Percentiles rank a stretch among this genome's conserved stretches.
Conservation (phyloP, 2,797 vertebrate genomes). For the Chanos chanos region DNA sequence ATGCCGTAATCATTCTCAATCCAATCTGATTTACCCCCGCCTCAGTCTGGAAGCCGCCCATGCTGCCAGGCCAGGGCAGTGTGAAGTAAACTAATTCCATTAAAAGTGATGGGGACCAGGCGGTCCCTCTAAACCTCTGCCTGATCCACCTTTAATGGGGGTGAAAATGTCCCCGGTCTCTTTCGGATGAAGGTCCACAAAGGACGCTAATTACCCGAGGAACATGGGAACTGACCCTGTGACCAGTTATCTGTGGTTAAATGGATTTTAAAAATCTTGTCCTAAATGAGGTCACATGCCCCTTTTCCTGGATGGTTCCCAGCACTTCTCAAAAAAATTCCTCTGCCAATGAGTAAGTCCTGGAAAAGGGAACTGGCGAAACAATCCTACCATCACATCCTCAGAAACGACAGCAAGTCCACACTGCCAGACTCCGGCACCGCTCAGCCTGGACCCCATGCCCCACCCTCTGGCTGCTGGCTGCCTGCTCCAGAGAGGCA, state of each 20-base stretch:
- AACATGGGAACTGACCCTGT: slow-evolving; percentile 59
- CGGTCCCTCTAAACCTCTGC: slow-evolving; percentile 52
- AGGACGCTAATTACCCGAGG: slow-evolving; percentile 47
- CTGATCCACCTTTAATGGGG: slow-evolving; percentile 73
- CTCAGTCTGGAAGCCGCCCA: slow-evolving; percentile 16
- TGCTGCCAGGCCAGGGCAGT: slow-evolving; percentile 13
- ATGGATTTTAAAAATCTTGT: slow-evolving; percentile 73
- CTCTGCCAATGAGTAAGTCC: neutral
- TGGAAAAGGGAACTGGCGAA: neutral
- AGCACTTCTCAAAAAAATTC: slow-evolving; percentile 31
- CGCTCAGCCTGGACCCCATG: neutral
- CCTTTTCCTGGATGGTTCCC: slow-evolving; percentile 35
- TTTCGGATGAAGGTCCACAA: slow-evolving; percentile 57
- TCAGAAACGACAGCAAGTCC: slow-evolving; percentile 2
- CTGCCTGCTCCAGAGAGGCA: neutral
- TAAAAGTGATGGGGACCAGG: slow-evolving; percentile 34
- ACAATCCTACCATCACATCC: slow-evolving; percentile 1
- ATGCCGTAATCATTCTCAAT: neutral
- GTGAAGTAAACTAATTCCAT: slow-evolving; percentile 50
- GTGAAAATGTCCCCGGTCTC: slow-evolving; percentile 75
- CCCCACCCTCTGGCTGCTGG: slow-evolving; percentile 2
- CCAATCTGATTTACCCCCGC: neutral
- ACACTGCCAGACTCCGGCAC: neutral
- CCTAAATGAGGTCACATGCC: slow-evolving; percentile 73
- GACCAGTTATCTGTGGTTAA: slow-evolving; percentile 68